Conservation (phyloP, 2,113 vertebrate species). For the Riparia riparia region DNA sequence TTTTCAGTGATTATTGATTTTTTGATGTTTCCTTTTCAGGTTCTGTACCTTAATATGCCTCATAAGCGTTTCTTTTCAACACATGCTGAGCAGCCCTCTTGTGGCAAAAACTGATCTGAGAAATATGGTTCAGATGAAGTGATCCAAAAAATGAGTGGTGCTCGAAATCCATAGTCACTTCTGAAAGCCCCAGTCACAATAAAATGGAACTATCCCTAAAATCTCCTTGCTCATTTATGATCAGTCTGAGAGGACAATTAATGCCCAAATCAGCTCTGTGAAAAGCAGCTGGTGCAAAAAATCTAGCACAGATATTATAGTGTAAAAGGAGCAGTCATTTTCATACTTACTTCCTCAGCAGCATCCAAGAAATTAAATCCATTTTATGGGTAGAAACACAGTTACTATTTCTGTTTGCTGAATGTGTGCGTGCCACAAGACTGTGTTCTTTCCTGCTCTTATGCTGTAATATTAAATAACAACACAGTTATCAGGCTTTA, state of each 20-base stretch:
- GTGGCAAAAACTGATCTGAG: neutral
- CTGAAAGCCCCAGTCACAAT: neutral
- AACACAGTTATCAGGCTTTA: neutral
- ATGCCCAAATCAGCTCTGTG: neutral
- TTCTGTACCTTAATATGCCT: neutral
- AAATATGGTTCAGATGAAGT: neutral
- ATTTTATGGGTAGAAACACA: neutral
- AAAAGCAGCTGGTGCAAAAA: neutral
- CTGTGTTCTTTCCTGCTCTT: neutral
- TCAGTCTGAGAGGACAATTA: neutral
- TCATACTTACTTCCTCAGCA: neutral
- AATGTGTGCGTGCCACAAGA: neutral
- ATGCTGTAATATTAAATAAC: neutral
- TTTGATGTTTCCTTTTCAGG: neutral
- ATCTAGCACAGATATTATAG: neutral
- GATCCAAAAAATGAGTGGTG: neutral
- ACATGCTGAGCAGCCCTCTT: neutral
- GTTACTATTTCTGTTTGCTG: neutral
- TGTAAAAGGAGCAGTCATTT: neutral
- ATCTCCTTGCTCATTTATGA: neutral
- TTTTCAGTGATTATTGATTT: neutral
- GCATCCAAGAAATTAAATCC: neutral
- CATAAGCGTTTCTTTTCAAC: neutral
- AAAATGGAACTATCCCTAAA: neutral
- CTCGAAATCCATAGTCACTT: neutral